Conservation (phyloP, 1,140 invertebrate genomes). For the Brachionus sp. region DNA sequence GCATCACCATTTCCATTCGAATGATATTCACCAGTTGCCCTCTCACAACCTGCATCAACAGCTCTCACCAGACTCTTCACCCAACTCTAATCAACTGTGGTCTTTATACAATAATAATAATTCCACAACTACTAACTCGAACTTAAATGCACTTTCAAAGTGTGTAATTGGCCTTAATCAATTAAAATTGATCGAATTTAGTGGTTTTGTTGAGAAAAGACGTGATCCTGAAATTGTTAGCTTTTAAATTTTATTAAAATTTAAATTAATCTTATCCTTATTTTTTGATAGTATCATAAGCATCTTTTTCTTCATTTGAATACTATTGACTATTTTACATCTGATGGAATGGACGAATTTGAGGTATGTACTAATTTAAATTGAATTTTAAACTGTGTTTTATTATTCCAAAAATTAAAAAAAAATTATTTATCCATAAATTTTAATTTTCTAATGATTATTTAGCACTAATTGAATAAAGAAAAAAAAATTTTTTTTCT, state of each 20-base stretch:
- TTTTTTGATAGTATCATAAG: constrained; percentile 29
- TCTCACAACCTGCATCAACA: constrained; percentile 19
- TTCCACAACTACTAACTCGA: not conserved
- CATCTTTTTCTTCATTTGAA: constrained; percentile 40
- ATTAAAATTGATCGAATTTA: constrained; percentile 30
- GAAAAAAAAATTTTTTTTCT: too few species aligned
- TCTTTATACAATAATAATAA: constrained; percentile 11
- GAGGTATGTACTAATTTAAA: constrained; percentile 12
- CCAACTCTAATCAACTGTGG: constrained; percentile 30
- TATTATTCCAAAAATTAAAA: too few species aligned
- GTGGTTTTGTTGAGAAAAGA: constrained; percentile 25
- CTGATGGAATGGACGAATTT: constrained; percentile 8
- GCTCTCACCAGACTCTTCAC: constrained; percentile 4
- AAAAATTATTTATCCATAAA: too few species aligned
- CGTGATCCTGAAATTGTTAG: constrained; percentile 30
- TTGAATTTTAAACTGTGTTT: too few species aligned
- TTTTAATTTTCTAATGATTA: too few species aligned
- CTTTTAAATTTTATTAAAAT: not conserved
- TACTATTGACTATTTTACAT: constrained; percentile 15
- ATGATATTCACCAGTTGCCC: not conserved
- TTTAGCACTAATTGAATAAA: too few species aligned
- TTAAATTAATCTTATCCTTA: not conserved
- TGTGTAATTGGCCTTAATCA: constrained; percentile 25
- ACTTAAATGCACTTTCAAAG: not conserved
- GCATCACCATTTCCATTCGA: constrained; percentile 4